Evolutionary conservation across 2,113 vertebrate species (phyloP), one percentile per base, ranked within the genome.

Genomic region (Microcebus jonahi): DNA sequence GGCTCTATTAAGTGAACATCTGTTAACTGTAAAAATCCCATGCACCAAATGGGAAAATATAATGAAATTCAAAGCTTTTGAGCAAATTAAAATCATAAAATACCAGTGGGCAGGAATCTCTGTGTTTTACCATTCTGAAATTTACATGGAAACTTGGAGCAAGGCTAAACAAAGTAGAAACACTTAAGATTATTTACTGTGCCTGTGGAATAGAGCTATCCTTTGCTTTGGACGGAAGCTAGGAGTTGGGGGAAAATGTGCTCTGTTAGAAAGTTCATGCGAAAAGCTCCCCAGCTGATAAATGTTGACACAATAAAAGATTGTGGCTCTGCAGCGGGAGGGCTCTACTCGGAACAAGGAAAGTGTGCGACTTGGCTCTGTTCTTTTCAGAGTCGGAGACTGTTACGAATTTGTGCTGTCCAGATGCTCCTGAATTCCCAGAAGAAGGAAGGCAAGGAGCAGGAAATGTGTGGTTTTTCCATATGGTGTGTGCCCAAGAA

Each of bases 61-160:
- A 97, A 97, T 96, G 93, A 98, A 98, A 98, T 97, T 45, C 90
- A 96, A 29, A 76, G 77, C 67, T 93, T 98, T 95, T 92, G 61
- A 97, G 97, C 94, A 98, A 98, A 98, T 98, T 97, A 95, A 98
- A 98, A 96, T 97, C 93, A 97, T 97, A 97, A 98, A 98, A 95
- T 98, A 94, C 57, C 82, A 88, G 50, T 97, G 96, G 90, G 94
- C 91, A 98, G 87, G 83, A 95, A 76, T 90, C 90, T 92, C 73
- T 59, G 89, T 98, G 96, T 98, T 73, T 95, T 91, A 55, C 29
- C 67, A 27, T 81, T 90, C 95, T 91, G 65, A 97, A 96, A 97
- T 96, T 95, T 95, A 88, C 80, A 82, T 87, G 90, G 92, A 97
- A 95, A 88, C 68, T 93, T 83, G 39, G 80, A 97, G 92, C 71